phyloP scores from a whole-genome alignment of 2,113 vertebrate genomes.

The Rhegmatorhina hoffmannsi region DNA sequence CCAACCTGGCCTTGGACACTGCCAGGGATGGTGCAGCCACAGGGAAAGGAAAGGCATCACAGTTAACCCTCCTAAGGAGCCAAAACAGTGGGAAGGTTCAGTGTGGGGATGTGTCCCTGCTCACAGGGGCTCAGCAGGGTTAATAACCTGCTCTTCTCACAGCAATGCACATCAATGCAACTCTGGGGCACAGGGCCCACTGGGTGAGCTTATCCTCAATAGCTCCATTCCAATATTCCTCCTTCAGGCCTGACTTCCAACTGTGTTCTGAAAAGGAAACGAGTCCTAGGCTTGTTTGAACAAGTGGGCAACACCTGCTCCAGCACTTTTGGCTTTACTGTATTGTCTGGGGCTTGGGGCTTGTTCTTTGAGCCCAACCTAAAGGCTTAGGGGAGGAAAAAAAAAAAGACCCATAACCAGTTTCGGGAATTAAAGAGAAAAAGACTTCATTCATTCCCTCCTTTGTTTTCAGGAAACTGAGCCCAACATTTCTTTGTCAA shows the following conservation, averaged over 20 bases:
- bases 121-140: background rate
- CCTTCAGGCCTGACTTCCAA: constrained; percentile 28
- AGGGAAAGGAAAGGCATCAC: background rate
- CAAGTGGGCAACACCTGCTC: constrained; percentile 56
- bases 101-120: rapidly evolving
- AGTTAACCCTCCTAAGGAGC: background rate
- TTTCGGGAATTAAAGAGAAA: constrained; percentile 2
- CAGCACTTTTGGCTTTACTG: background rate
- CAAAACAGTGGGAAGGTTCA: background rate
- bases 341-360: background rate
- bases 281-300: constrained; percentile 5
- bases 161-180: rapidly evolving
- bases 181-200: background rate
- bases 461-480: constrained; percentile 35
- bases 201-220: background rate
- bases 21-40: background rate
- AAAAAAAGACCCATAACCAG: background rate
- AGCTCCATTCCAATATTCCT: background rate
- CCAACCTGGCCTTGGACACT: background rate
- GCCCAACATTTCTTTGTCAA: background rate
- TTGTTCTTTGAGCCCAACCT: background rate
- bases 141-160: background rate
- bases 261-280: background rate
- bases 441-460: background rate
- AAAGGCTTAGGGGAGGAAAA: background rate